Evolutionary conservation across 30 jellyfish, hydroid and myxozoan genomes (phyloP), one percentile per base, ranked within the genome.

Genomic region (Aurelia sp.): DNA sequence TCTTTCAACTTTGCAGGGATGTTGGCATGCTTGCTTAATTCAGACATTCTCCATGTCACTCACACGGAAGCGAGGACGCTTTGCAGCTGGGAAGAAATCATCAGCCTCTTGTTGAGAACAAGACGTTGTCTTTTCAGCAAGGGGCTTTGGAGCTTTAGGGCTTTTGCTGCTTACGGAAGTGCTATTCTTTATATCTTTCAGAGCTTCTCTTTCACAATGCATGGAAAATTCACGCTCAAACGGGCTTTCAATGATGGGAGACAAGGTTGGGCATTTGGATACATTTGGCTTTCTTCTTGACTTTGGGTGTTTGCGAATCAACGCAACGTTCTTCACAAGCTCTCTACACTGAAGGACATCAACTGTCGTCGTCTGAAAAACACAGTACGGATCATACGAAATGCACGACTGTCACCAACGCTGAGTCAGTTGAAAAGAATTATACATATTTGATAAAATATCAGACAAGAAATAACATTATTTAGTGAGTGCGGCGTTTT

Each of bases 221-320:
- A 33, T 71, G 21, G 85, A 76, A 68, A 40, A 89, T 73, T 89
- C 97, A 23, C 79, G 66, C 58, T 89, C 97, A 75, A 89, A 89
- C 0, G 97, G 97, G 71, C 70, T 89, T 63, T 89, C 97, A 68
- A 59, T 64, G 66, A 89, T 89, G 47, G 97, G 97, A 4, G 97
- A 58, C 76, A 89, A 86, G 9, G 72, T 62, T 8, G 91, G 89
- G 18, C 86, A 61, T 53, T 71, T 74, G 6, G 89, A 71, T 4
- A 82, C 87, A 70, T 30, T 71, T 11, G 62, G 89, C 23, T 75
- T 33, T 65, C 89, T 67, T 30, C 79, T 74, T 47, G 71, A 15
- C 62, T 62, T 81, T 17, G 94, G 85, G 53, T 71, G 75, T 30
- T 66, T 80, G 74, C 66, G 74, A 19, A 81, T 82, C 77, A 87